These are phyloP conservation scores for Drosophila trichaetosa DNA, from an alignment of 2,888 invertebrate genomes.

Conservation along the genomic window DNA sequence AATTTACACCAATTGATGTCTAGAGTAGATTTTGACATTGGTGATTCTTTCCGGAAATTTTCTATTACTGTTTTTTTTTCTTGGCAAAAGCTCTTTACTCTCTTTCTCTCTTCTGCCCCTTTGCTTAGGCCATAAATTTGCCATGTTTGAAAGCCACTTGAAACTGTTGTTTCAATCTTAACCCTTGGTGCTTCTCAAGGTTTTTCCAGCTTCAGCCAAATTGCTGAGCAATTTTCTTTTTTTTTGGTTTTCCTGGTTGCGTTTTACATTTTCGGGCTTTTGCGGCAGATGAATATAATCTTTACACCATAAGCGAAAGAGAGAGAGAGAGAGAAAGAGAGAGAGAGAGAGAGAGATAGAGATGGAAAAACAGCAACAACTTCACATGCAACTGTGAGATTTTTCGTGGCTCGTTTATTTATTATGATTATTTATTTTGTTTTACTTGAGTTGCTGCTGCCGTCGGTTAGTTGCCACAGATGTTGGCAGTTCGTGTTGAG, in stretches of 20 bases:
- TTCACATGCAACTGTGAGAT: slow-evolving; percentile 76
- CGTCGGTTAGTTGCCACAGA: slow-evolving; percentile 61
- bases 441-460: slow-evolving; percentile 63
- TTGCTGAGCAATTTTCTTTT: slow-evolving; percentile 58
- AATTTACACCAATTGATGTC: slow-evolving; percentile 13
- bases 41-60: slow-evolving; percentile 16
- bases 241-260: slow-evolving; percentile 36
- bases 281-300: slow-evolving; percentile 39
- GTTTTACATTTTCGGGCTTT: slow-evolving; percentile 10
- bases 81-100: neutral
- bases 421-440: slow-evolving; percentile 81
- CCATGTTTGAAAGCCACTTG: slow-evolving; percentile 15
- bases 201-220: slow-evolving; percentile 37
- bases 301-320: slow-evolving; percentile 12
- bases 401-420: slow-evolving; percentile 79
- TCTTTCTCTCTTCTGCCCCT: neutral
- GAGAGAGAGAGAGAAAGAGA: neutral
- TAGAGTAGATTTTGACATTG: slow-evolving; percentile 1
- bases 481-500: slow-evolving; percentile 58
- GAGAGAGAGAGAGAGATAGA: neutral
- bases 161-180: slow-evolving; percentile 6
- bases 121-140: slow-evolving; percentile 43
- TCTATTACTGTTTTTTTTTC: neutral
- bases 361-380: slow-evolving; percentile 7
- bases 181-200: slow-evolving; percentile 43